Conservation (phyloP, 1,140 invertebrate genomes). For the Rhopalosiphum maidis region DNA sequence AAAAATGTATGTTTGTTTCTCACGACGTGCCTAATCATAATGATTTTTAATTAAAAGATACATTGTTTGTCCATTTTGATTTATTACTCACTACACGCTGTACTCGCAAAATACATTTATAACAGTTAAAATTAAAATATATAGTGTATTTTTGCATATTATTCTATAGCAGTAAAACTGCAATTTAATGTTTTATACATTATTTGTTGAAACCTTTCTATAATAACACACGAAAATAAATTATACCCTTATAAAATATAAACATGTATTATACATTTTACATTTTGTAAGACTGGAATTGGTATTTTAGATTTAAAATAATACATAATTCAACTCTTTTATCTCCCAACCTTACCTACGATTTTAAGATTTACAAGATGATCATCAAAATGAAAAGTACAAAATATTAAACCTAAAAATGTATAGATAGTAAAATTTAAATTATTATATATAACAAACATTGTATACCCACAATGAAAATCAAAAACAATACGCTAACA, state of each 20-base stretch:
- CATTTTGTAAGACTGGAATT: background rate
- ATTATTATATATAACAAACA: background rate
- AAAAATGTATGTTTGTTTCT: background rate
- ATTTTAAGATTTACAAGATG: background rate
- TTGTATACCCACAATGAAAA: background rate
- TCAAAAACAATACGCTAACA: background rate
- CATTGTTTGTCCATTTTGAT: background rate
- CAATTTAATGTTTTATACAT: conserved; percentile 15
- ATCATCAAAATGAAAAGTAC: background rate
- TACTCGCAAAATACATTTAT: background rate
- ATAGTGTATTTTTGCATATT: background rate
- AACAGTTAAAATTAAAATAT: background rate
- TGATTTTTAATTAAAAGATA: background rate
- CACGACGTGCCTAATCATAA: background rate
- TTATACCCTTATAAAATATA: conserved; percentile 11
- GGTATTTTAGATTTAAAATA: background rate
- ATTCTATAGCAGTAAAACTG: background rate
- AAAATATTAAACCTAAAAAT: background rate
- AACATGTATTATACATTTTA: conserved; percentile 3
- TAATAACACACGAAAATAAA: background rate
- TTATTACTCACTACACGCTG: background rate
- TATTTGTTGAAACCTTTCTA: background rate
- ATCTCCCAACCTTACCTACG: background rate
- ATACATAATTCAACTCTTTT: background rate
- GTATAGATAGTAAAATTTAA: background rate